Evolutionary conservation across 2,113 vertebrate species (phyloP).

Genomic region (Sinocyclocheilus anshuiensis): DNA sequence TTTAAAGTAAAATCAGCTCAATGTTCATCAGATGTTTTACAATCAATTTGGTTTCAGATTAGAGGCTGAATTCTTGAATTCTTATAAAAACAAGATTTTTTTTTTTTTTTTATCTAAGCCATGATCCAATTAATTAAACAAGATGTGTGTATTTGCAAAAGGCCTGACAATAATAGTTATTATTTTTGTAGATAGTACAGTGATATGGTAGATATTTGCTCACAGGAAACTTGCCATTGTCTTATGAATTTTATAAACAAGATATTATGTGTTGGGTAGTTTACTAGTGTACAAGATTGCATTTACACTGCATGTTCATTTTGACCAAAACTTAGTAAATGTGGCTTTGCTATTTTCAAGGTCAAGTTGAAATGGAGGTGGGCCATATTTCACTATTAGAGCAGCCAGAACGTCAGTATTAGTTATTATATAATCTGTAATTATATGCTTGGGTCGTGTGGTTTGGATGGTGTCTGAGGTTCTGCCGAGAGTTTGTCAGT

Average conservation of each 20-base stretch:
- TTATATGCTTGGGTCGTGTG: conserved; percentile 39
- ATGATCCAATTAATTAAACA: background rate
- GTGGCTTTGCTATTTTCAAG: conserved; percentile 19
- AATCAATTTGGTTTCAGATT: background rate
- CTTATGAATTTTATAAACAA: background rate
- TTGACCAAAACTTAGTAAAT: conserved; percentile 11
- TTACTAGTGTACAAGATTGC: conserved; percentile 4
- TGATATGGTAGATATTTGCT: background rate
- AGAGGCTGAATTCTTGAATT: background rate
- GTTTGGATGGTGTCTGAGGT: conserved; percentile 39
- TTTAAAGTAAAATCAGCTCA: conserved; percentile 22
- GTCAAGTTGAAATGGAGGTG: conserved; percentile 28
- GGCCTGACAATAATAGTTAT: background rate
- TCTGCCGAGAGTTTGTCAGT: conserved; percentile 32
- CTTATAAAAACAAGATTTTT: background rate
- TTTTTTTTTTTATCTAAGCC: background rate
- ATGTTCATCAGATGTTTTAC: conserved; percentile 15
- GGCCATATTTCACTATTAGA: conserved; percentile 26
- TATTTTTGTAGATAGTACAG: background rate
- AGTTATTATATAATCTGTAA: conserved; percentile 43
- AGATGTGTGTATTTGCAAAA: background rate
- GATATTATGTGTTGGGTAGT: background rate
- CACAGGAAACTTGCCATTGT: background rate
- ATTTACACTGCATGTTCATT: conserved; percentile 14
- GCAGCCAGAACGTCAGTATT: conserved; percentile 6